Percentiles rank a stretch among this genome's conserved stretches.
phyloP scores from a whole-genome alignment of 2,888 invertebrate species.

The Drosophila ochracea region DNA sequence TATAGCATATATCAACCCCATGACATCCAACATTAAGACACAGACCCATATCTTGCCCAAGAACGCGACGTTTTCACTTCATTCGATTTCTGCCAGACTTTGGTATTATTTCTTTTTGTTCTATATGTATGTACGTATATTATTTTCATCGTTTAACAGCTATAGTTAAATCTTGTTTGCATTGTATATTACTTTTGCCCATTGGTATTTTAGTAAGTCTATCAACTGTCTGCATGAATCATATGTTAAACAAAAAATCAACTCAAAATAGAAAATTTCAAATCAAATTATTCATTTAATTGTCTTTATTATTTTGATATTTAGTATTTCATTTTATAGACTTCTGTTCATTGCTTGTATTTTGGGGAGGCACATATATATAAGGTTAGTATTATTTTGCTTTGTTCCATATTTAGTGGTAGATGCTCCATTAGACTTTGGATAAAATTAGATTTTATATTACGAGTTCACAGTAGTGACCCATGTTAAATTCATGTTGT shows the following conservation, averaged over 20 bases:
- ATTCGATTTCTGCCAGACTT: constrained; percentile 49
- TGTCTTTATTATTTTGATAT: constrained; percentile 14
- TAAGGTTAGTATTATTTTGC: constrained; percentile 49
- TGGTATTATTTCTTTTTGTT: constrained; percentile 40
- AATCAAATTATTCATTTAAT: constrained; percentile 12
- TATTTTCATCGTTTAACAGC: constrained; percentile 34
- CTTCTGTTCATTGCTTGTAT: constrained; percentile 48
- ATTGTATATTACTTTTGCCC: constrained; percentile 18
- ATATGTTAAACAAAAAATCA: constrained; percentile 28
- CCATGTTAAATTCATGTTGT: constrained; percentile 40
- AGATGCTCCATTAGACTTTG: constrained; percentile 37
- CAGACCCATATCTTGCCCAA: constrained; percentile 20
- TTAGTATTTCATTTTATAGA: constrained; percentile 37
- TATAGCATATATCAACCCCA: constrained; percentile 24
- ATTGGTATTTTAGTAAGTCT: constrained; percentile 27
- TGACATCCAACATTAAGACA: constrained; percentile 33
- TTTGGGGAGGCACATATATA: constrained; percentile 61
- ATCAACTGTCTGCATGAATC: constrained; percentile 33
- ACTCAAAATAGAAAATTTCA: constrained; percentile 21
- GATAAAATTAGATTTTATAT: constrained; percentile 34
- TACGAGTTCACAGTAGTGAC: constrained; percentile 21
- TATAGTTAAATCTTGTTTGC: constrained; percentile 37
- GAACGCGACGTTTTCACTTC: constrained; percentile 26
- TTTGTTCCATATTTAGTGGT: constrained; percentile 38
- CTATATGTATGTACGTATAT: constrained; percentile 56